These are phyloP conservation scores for Branchellion lobata DNA, from an alignment of 2,888 invertebrate genomes.

Conservation along the genomic window DNA sequence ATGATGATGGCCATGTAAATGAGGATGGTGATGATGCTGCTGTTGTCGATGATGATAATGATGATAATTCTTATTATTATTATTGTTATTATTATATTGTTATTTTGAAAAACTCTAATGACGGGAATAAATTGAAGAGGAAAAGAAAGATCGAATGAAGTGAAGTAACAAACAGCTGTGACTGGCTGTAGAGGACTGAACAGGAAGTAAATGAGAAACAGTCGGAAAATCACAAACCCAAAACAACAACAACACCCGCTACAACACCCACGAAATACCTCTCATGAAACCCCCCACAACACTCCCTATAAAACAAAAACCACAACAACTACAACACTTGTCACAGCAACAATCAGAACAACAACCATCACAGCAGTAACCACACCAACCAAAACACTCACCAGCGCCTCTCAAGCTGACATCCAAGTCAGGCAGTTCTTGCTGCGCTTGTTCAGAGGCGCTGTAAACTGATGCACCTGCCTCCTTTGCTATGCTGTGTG, in stretches of 20 bases:
- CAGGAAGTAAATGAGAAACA: neutral
- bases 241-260: neutral
- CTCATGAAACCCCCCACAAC: too few species aligned
- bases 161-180: too few species aligned
- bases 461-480: constrained; percentile 90
- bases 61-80: neutral
- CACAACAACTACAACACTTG: neutral
- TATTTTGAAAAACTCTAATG: too few species aligned
- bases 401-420: constrained; percentile 78
- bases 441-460: constrained; percentile 77
- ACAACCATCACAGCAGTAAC: constrained; percentile 60
- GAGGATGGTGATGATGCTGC: constrained; percentile 54
- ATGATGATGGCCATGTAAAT: neutral
- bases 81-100: neutral
- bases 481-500: constrained; percentile 81
- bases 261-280: too few species aligned
- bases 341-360: constrained; percentile 24
- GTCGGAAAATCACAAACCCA: neutral
- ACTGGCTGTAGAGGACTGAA: neutral
- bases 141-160: too few species aligned
- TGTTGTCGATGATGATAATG: constrained; percentile 30
- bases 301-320: neutral
- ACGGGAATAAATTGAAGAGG: too few species aligned
- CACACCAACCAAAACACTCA: constrained; percentile 56
- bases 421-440: constrained; percentile 81